phyloP scores from a whole-genome alignment of 2,888 invertebrate genomes.

The Dendrolimus houi region DNA sequence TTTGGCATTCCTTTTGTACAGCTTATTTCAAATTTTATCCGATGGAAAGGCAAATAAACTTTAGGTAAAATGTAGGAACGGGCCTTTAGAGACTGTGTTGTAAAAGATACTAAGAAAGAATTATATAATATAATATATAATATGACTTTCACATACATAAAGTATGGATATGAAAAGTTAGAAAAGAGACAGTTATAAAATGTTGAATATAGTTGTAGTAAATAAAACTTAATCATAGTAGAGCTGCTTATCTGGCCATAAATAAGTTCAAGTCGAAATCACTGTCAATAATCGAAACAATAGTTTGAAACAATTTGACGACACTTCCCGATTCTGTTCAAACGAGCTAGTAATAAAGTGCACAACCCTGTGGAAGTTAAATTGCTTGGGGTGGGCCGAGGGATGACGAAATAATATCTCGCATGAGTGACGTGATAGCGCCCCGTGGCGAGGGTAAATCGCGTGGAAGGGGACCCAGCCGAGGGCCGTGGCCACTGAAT shows the following conservation, averaged over 20 bases:
- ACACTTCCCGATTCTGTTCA: conserved; percentile 13
- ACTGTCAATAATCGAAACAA: not conserved
- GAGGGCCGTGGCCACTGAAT: conserved; percentile 23
- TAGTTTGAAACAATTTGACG: conserved; percentile 11
- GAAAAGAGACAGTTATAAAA: no score
- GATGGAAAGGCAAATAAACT: no score
- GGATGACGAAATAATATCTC: conserved; percentile 51
- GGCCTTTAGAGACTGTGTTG: no score
- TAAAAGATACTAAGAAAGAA: no score
- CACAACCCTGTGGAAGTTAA: conserved; percentile 41
- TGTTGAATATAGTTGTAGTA: no score
- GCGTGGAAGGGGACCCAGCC: conserved; percentile 30
- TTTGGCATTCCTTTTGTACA: no score
- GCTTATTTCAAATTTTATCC: no score
- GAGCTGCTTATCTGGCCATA: not conserved
- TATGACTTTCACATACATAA: no score
- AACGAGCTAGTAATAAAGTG: conserved; percentile 50
- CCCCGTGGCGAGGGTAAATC: conserved; percentile 41
- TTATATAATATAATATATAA: no score
- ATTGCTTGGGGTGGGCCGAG: conserved; percentile 32
- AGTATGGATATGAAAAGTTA: no score
- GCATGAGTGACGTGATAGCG: conserved; percentile 39
- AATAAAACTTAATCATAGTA: no score
- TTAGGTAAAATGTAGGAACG: no score
- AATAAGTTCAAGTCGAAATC: not conserved